phyloP scores from a whole-genome alignment of 2,888 invertebrate species.

The Cephus runcator region DNA sequence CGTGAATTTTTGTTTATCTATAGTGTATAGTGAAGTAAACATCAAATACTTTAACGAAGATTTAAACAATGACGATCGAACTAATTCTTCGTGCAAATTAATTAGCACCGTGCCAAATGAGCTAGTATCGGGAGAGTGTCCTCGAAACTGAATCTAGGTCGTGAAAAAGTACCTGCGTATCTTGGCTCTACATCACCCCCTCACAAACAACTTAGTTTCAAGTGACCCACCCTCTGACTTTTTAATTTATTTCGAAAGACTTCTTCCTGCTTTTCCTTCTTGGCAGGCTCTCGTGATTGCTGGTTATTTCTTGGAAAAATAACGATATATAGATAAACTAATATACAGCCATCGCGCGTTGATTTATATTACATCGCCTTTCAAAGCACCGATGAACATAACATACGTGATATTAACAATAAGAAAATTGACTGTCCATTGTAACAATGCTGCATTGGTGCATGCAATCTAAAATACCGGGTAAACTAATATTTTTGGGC shows the following conservation, averaged over 20 bases:
- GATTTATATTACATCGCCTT: neutral
- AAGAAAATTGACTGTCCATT: neutral
- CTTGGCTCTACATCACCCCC: conserved; percentile 30
- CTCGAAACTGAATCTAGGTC: conserved; percentile 36
- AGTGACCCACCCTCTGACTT: neutral
- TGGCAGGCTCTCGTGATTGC: neutral
- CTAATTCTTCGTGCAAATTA: neutral
- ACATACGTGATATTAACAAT: neutral
- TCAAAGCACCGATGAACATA: neutral
- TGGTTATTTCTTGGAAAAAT: neutral
- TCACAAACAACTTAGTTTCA: neutral
- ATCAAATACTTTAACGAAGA: neutral
- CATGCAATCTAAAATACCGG: neutral
- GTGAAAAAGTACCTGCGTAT: conserved; percentile 37
- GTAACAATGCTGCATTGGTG: neutral
- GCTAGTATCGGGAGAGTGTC: neutral
- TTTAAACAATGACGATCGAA: neutral
- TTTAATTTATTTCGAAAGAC: neutral
- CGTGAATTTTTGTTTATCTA: too few relatives aligned
- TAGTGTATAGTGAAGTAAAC: neutral
- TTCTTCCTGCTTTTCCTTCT: neutral
- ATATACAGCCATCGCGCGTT: neutral
- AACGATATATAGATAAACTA: neutral
- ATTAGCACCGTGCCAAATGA: neutral
- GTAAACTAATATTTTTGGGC: neutral